Base-by-base conservation (phyloP, 2,888 invertebrate genomes). In the Minunthozetes semirufus region DNA sequence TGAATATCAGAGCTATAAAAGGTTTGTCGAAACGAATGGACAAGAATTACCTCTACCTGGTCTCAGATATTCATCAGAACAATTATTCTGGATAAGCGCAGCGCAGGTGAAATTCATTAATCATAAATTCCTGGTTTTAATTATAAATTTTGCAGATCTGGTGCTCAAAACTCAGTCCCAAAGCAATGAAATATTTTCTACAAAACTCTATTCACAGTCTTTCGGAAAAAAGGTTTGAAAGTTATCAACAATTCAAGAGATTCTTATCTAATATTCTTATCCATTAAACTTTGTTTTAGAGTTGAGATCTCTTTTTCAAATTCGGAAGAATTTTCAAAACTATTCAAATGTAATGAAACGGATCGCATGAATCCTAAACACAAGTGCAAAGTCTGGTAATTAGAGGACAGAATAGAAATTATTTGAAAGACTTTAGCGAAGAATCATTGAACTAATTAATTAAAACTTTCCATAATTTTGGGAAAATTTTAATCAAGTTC, bases 41-140 rank as follows among this genome's bases (percentile, higher is more conserved):
- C 84, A 84, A 0, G 91, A 92, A 80, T 83, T 84, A 0, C 84
- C 86, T 76, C 84, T 92, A 75, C 91, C 92, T 0, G 92, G 92
- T 1, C 88, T 93, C 79, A 89, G 90, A 79, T 82, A 87, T 79
- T 86, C 87, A 0, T 86, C 88, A 70, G 89, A 90, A 59, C 93
- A 93, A 81, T 83, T 93, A 76, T 77, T 78, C 56, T 78, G 76
- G 63, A 74, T 78, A 5, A 29, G 76, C 19, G 77, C 66, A 56
- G 77, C 73, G 27, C 71, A 63, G 29, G 76, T 76, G 48, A 17
- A 27, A n/a, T n/a, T n/a, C n/a, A n/a, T n/a, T 17, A 29, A 61
- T 61, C 4, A 22, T 61, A 25, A 25, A 27, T 29, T 59, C 15
- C 8, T 9, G 4, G 8, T 1, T 6, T 59, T n/a, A 2, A 56